phyloP scores from a whole-genome alignment of 2,113 vertebrate genomes.

The Sturnira hondurensis region DNA sequence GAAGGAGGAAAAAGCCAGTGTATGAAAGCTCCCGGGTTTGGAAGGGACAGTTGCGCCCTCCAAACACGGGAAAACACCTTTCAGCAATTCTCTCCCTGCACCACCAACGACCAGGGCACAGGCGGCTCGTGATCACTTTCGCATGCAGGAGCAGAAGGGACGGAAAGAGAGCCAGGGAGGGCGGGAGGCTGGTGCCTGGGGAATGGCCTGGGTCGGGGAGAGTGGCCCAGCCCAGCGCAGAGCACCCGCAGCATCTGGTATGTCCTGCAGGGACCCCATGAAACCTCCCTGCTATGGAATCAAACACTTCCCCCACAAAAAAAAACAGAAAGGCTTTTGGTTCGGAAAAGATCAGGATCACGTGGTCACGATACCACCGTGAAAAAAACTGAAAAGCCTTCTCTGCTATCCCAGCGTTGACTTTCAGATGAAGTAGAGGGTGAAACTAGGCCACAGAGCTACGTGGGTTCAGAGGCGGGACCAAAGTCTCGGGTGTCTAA shows the following conservation, averaged over 20 bases:
- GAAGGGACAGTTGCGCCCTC: slow-evolving; percentile 49
- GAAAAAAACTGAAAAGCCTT: not conserved
- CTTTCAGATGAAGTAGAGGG: not conserved
- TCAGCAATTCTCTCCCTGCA: slow-evolving; percentile 74
- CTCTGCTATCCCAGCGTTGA: not conserved
- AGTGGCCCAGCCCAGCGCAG: not conserved
- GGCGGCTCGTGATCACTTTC: slow-evolving; percentile 66
- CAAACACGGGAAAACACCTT: slow-evolving; percentile 76
- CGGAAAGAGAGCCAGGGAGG: not conserved
- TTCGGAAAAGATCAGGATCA: not conserved
- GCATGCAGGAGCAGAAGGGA: slow-evolving; percentile 61
- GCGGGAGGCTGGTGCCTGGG: not conserved
- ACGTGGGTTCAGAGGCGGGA: not conserved
- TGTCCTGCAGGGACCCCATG: not conserved
- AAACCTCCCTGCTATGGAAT: not conserved
- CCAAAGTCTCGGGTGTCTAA: not conserved
- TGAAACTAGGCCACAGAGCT: not conserved
- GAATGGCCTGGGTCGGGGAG: not conserved
- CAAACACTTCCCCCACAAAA: not conserved
- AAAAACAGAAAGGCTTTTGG: not conserved
- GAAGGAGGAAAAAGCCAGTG: not conserved
- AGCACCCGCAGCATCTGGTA: not conserved
- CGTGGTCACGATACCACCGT: too few relatives aligned
- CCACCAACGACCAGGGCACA: slow-evolving; percentile 84
- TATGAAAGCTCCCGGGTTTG: slow-evolving; percentile 76